Conservation (phyloP, 2,888 invertebrate species). For the Eledone cirrhosa region DNA sequence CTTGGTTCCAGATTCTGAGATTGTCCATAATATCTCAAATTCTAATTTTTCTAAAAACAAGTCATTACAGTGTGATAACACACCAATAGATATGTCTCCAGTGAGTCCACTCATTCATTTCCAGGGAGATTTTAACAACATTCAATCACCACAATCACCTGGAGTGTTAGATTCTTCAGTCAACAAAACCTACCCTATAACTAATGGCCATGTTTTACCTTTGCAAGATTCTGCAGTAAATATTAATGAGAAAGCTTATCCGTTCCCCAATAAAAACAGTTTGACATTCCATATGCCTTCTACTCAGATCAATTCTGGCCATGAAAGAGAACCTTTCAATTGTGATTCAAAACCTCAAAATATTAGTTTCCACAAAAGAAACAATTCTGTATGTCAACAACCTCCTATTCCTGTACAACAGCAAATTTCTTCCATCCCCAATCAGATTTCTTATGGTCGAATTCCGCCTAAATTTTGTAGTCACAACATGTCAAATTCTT, state of each 20-base stretch:
- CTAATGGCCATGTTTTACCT: slow-evolving; percentile 18
- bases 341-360: slow-evolving; percentile 21
- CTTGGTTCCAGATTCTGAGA: slow-evolving; percentile 13
- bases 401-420: slow-evolving; percentile 18
- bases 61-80: neutral
- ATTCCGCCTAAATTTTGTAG: slow-evolving; percentile 15
- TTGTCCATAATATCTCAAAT: slow-evolving; percentile 15
- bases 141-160: slow-evolving; percentile 18
- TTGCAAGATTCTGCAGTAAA: slow-evolving; percentile 14
- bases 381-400: neutral
- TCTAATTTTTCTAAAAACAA: neutral
- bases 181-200: neutral
- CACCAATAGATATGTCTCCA: neutral
- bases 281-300: slow-evolving; percentile 26
- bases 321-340: slow-evolving; percentile 1
- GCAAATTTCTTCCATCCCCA: slow-evolving; percentile 14
- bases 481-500: slow-evolving; percentile 14
- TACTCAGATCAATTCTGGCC: slow-evolving; percentile 10
- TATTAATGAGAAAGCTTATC: slow-evolving; percentile 7
- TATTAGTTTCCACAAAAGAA: slow-evolving; percentile 1
- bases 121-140: slow-evolving; percentile 13
- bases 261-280: slow-evolving; percentile 4
- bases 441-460: slow-evolving; percentile 21
- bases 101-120: slow-evolving; percentile 7
- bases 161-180: neutral